Base-by-base conservation (phyloP, 2,888 invertebrate species). In the Formica aserva region DNA sequence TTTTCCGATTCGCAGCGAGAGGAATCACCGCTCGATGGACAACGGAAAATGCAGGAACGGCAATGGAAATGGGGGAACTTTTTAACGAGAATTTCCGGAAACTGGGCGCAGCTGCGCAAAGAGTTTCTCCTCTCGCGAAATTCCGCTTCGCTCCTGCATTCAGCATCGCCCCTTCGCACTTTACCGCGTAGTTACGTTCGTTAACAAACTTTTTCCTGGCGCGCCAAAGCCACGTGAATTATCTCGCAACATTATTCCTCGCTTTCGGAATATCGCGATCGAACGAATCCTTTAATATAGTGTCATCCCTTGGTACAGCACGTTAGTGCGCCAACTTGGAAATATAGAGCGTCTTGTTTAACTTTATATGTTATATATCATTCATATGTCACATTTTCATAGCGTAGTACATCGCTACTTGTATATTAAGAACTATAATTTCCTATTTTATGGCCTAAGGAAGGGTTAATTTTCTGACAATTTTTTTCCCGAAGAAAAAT, bases 21-120 rank as follows among this genome's bases (percentile, higher is more conserved):
- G 71, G 71, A 60, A 71, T 77, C 52, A n/a, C 52, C n/a, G n/a
- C n/a, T 45, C 41, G 45, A 65, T 66, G 82, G 82, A 63, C 82
- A 77, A 84, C 76, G 82, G 83, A 84, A 88, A 88, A 88, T 88
- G 32, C 85, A 81, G 86, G 38, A 48, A 57, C 22, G 72, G 45
- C 1, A n/a, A 13, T 13, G 45, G 48, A 82, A 41, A 85, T 71
- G 71, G 60, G 32, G 71, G 32, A 88, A 88, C 85, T 88, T 88
- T 88, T 87, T 88, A 88, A 88, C 85, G 88, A 88, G 88, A 88
- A 88, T 88, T 88, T 88, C 85, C 75, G 82, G 74, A 85, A 88
- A 87, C 77, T 77, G 84, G 83, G 84, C 87, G 83, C 85, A 85
- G 63, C 82, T 85, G 83, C 84, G 86, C 60, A 78, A 78, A 80